Evolutionary conservation across 2,888 invertebrate genomes (phyloP), one percentile per base, ranked within the genome.

Genomic region (Pycnomerus fuliginosus): DNA sequence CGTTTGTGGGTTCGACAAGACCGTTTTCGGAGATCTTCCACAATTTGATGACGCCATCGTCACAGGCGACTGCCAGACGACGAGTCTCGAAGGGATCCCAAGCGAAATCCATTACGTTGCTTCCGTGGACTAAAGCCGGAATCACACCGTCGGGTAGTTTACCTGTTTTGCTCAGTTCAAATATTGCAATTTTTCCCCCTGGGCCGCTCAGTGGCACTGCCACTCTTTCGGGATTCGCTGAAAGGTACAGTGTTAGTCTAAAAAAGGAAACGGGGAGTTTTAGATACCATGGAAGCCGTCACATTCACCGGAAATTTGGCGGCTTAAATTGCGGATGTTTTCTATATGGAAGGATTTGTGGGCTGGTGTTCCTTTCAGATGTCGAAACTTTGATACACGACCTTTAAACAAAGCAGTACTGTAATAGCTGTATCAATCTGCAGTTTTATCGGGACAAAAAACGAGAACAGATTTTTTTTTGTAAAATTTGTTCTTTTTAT

Each of bases 231-330:
- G 85, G 80, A 74, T 96, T 96, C 0, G 88, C 92, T 87, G 55
- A 5, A 70, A 63, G 32, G n/a, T 28, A 40, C 34, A 41, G 33
- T 31, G 15, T 14, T 59, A 70, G n/a, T n/a, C n/a, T n/a, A n/a
- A n/a, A n/a, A n/a, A n/a, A n/a, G n/a, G n/a, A n/a, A n/a, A n/a
- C n/a, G n/a, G n/a, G n/a, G n/a, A n/a, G n/a, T n/a, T n/a, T n/a
- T n/a, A n/a, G n/a, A n/a, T n/a, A 87, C 87, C 87, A 69, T 90
- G 89, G 66, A 96, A 93, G 17, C 93, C 90, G 68, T 96, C 92
- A 69, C 94, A 92, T 73, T 96, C 95, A 1, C 94, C 93, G 0
- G 95, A 90, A 59, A 95, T 85, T 68, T 92, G 94, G 30, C 91
- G 80, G 68, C 91, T 91, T 25, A 96, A 78, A 65, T 93, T 93